phyloP scores from a whole-genome alignment of 2,113 vertebrate genomes.

The Piprites chloris region DNA sequence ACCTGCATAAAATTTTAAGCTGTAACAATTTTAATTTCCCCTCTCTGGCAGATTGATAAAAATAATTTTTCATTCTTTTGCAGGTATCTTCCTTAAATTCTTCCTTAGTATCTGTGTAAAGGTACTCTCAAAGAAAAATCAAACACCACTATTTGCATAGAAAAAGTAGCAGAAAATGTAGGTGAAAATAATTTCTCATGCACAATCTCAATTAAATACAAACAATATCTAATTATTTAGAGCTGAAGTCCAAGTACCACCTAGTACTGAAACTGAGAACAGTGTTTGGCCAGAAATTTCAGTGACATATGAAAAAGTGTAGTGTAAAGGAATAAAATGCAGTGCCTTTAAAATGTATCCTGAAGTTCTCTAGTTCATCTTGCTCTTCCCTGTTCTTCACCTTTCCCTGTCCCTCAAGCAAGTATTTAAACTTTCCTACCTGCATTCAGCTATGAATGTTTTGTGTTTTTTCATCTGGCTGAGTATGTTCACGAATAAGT shows the following conservation, averaged over 20 bases:
- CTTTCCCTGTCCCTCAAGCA: not conserved
- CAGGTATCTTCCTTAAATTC: not conserved
- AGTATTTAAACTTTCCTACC: not conserved
- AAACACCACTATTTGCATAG: not conserved
- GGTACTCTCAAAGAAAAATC: not conserved
- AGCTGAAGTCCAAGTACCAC: not conserved
- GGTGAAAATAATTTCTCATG: not conserved
- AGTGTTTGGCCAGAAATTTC: not conserved
- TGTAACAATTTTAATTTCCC: not conserved
- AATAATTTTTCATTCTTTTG: not conserved
- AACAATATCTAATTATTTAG: not conserved
- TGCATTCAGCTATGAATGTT: not conserved
- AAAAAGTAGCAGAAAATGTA: not conserved
- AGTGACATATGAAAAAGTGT: not conserved
- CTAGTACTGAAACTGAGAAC: not conserved
- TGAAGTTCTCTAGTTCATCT: not conserved
- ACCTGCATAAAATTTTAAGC: constrained; percentile 51
- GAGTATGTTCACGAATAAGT: not conserved
- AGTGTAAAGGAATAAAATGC: not conserved
- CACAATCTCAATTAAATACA: not conserved
- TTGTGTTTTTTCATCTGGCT: not conserved
- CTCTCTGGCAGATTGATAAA: constrained; percentile 11
- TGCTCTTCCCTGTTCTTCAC: not conserved
- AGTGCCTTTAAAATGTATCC: not conserved
- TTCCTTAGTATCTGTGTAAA: not conserved